These are phyloP conservation scores for Eleutherodactylus coqui DNA, from an alignment of 2,797 vertebrate species.

Conservation along the genomic window DNA sequence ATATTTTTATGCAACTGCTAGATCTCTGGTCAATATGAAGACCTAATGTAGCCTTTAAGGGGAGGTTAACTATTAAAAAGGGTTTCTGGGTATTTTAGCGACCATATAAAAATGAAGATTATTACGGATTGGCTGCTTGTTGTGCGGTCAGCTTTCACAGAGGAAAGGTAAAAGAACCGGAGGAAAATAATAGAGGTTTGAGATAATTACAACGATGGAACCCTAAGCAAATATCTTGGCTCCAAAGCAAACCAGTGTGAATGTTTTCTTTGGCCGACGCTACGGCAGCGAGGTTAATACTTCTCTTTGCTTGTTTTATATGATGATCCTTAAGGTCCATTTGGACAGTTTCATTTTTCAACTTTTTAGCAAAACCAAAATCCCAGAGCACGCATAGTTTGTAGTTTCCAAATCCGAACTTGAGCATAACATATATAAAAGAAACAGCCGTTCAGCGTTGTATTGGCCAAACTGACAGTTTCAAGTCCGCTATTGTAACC, in stretches of 20 bases:
- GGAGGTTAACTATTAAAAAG: not conserved
- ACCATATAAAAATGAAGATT: not conserved
- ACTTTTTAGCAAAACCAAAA: slow-evolving; percentile 37
- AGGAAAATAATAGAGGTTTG: slow-evolving; percentile 5
- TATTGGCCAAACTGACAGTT: slow-evolving; percentile 26
- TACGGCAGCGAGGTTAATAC: slow-evolving; percentile 24
- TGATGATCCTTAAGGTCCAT: slow-evolving; percentile 25
- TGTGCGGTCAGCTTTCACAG: slow-evolving; percentile 1
- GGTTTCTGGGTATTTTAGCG: slow-evolving; percentile 16
- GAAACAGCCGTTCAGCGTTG: slow-evolving; percentile 45
- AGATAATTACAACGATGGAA: not conserved
- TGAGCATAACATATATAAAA: slow-evolving; percentile 1
- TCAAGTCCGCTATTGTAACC: not conserved
- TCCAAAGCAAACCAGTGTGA: not conserved
- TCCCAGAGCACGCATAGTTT: slow-evolving; percentile 20
- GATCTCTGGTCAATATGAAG: not conserved
- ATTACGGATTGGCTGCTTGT: not conserved
- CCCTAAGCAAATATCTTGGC: slow-evolving; percentile 4
- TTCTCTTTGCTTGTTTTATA: slow-evolving; percentile 29
- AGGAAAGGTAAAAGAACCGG: slow-evolving; percentile 24
- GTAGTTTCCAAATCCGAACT: slow-evolving; percentile 30
- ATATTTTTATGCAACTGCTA: not conserved
- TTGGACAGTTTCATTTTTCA: slow-evolving; percentile 46
- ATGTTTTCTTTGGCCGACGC: slow-evolving; percentile 43
- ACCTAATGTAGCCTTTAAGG: not conserved